Evolutionary conservation across 1,140 invertebrate genomes (phyloP).

Genomic region (Colletes latitarsis): DNA sequence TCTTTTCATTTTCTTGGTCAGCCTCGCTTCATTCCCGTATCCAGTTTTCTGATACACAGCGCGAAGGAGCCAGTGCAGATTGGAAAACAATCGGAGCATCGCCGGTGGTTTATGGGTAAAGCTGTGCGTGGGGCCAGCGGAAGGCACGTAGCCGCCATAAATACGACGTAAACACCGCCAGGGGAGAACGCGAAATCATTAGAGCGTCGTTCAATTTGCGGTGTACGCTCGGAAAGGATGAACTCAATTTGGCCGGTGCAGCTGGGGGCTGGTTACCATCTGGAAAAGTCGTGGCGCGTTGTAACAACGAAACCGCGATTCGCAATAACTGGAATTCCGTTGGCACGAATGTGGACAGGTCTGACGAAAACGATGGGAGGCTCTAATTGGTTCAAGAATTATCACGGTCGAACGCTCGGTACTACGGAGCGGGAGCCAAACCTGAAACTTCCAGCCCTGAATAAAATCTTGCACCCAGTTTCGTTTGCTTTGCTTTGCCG

Average conservation of each 20-base stretch:
- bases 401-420: background rate
- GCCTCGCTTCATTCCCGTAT: background rate
- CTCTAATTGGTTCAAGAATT: background rate
- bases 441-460: background rate
- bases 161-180: slow-evolving; percentile 52
- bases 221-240: slow-evolving; percentile 49
- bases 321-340: slow-evolving; percentile 33
- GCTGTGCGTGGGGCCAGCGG: background rate
- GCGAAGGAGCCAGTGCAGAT: background rate
- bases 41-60: background rate
- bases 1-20: background rate
- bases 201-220: slow-evolving; percentile 61
- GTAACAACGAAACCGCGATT: slow-evolving; percentile 11
- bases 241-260: slow-evolving; percentile 58
- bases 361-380: background rate
- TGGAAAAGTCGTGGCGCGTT: slow-evolving; percentile 30
- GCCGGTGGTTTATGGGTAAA: slow-evolving; percentile 22
- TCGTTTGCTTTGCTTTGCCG: too few species aligned
- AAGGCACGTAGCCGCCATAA: slow-evolving; percentile 51
- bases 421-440: background rate
- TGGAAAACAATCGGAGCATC: slow-evolving; percentile 49
- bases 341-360: too few species aligned
- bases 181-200: slow-evolving; percentile 58
- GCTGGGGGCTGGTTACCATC: slow-evolving; percentile 36
- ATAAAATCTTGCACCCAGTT: too few species aligned